Evolutionary conservation across 2,888 invertebrate species (phyloP).

Genomic region (Elegia similella): DNA sequence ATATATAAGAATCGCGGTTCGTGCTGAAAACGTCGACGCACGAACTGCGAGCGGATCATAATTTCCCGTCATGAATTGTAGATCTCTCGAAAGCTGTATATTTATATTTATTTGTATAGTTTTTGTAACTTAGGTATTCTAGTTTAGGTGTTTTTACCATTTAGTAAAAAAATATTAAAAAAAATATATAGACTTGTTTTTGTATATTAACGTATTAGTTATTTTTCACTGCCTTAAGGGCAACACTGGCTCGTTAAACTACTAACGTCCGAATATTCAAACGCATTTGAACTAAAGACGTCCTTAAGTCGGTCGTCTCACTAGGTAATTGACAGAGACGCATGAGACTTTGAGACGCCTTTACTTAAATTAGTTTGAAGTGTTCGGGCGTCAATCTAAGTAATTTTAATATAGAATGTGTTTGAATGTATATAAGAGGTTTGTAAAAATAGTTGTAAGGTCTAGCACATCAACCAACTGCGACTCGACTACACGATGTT

Average conservation of each 20-base stretch:
- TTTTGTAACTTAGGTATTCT: constrained; percentile 4
- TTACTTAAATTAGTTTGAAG: too few relatives aligned
- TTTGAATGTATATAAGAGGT: constrained; percentile 1
- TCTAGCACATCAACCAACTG: background rate
- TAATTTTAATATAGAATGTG: background rate
- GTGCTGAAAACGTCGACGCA: background rate
- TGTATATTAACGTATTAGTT: constrained; percentile 11
- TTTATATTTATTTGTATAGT: constrained; percentile 23
- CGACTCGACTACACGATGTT: background rate
- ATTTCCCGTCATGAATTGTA: constrained; percentile 18
- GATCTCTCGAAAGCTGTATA: constrained; percentile 25
- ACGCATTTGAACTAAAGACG: too few relatives aligned
- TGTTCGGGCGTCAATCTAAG: background rate
- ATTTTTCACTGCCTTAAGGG: constrained; percentile 12
- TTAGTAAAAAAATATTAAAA: constrained; percentile 8
- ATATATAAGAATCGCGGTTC: background rate
- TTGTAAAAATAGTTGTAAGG: background rate
- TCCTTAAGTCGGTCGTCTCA: too few relatives aligned
- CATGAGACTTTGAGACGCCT: too few relatives aligned
- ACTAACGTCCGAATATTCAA: background rate
- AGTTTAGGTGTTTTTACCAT: constrained; percentile 14
- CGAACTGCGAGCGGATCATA: background rate
- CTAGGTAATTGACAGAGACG: too few relatives aligned
- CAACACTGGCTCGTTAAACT: constrained; percentile 13
- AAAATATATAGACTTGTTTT: constrained; percentile 14